phyloP scores from a whole-genome alignment of 2,888 invertebrate species.

The Proisotoma minuta region DNA sequence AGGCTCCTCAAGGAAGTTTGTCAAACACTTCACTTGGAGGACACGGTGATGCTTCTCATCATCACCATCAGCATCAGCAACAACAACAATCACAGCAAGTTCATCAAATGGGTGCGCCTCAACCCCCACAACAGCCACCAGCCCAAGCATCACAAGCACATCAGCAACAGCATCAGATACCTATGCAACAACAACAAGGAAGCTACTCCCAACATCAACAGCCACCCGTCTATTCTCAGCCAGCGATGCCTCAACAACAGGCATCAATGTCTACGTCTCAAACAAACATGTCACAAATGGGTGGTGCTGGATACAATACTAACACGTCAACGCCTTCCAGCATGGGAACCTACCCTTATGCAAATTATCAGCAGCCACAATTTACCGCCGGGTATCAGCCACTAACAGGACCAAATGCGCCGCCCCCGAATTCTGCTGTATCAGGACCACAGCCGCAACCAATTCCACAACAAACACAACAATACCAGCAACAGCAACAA shows the following conservation, averaged over 20 bases:
- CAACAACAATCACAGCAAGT: too few species aligned
- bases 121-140: neutral
- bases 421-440: neutral
- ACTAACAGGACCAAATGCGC: neutral
- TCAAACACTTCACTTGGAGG: too few species aligned
- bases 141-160: slow-evolving; percentile 6
- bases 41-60: neutral
- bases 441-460: neutral
- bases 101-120: neutral
- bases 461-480: neutral
- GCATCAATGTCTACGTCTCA: too few species aligned
- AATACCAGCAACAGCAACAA: neutral
- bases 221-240: slow-evolving; percentile 46
- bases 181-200: slow-evolving; percentile 61
- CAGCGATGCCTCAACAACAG: slow-evolving; percentile 49
- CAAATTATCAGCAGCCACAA: too few species aligned
- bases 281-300: too few species aligned
- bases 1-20: too few species aligned
- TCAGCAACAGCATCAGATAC: slow-evolving; percentile 10
- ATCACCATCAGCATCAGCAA: neutral
- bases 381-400: neutral
- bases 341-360: too few species aligned
- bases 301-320: too few species aligned
- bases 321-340: too few species aligned
- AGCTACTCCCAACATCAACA: slow-evolving; percentile 70